Base-by-base conservation (phyloP, 2,888 invertebrate species). In the Ernsta delagoae region DNA sequence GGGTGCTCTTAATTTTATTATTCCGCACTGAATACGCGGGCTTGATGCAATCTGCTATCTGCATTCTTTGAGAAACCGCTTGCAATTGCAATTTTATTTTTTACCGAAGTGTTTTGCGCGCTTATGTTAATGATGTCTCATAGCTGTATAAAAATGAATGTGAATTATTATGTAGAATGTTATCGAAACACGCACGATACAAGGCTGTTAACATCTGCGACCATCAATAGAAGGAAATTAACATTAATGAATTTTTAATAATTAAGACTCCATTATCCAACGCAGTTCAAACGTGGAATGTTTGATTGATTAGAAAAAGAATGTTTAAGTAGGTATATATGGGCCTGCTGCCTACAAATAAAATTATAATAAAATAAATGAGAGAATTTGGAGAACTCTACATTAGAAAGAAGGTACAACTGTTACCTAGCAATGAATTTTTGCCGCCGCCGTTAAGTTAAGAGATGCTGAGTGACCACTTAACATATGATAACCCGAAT, bases 1-100 rank as follows among this genome's bases (percentile, higher is more conserved):
- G 50, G 48, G 16, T 12, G 48, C 48, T 48, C n/a, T 62, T 62
- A 50, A 50, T 50, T 39, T 53, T 62, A 62, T 62, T 62, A 53
- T 36, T 61, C 39, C 34, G 50, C 5, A 39, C 61, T 50, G 24
- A 16, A 36, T 61, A 16, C 34, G n/a, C 45, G 54, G 54, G 9
- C 41, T 11, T 36, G 36, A 61, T 36, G 45, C 31, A 60, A 60
- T 45, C 60, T n/a, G 24, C 45, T 16, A 24, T 41, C 59, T 43
- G 62, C 62, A 62, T 62, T 62, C 62, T 39, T 53, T 39, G 16
- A 3, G 11, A 53, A 62, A 53, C 24, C 50, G 62, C 34, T 56
- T 34, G 56, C 62, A 36, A 39, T 8, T 34, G 34, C 48, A 8
- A 34, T 45, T 12, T 50, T 34, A 34, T 60, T 7, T 50, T 53